phyloP scores from a whole-genome alignment of 2,888 invertebrate species.

The Nymphalis urticae region DNA sequence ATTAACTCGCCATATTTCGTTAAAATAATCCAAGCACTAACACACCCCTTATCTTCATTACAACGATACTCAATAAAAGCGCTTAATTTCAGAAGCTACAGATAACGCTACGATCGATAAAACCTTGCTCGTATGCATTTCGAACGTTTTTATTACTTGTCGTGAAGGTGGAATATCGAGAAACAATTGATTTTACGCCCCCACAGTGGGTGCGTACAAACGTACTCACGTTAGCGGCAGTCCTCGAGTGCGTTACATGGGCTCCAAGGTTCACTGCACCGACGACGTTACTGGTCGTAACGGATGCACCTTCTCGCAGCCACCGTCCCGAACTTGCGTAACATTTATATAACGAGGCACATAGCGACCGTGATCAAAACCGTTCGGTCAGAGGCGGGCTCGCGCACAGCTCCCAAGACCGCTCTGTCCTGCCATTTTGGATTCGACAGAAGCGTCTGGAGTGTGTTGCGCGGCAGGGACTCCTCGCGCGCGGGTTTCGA shows the following conservation, averaged over 20 bases:
- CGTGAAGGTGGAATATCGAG: constrained; percentile 25
- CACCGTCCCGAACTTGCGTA: constrained; percentile 74
- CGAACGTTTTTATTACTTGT: constrained; percentile 25
- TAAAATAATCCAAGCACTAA: constrained; percentile 12
- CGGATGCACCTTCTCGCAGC: constrained; percentile 61
- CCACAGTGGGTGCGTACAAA: constrained; percentile 33
- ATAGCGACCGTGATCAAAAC: constrained; percentile 57
- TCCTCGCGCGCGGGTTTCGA: constrained; percentile 28
- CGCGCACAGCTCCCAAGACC: constrained; percentile 56
- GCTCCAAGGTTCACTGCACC: constrained; percentile 59
- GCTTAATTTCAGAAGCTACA: constrained; percentile 51
- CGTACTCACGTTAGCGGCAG: constrained; percentile 62
- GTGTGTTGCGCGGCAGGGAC: constrained; percentile 40
- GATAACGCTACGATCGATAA: constrained; percentile 69
- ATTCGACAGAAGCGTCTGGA: constrained; percentile 48
- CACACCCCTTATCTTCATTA: constrained; percentile 29
- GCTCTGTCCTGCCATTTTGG: constrained; percentile 71
- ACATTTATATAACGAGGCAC: constrained; percentile 77
- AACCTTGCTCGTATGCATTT: constrained; percentile 42
- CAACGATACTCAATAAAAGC: constrained; percentile 36
- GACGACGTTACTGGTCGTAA: constrained; percentile 54
- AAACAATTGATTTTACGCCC: constrained; percentile 39
- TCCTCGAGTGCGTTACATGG: constrained; percentile 65
- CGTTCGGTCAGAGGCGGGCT: constrained; percentile 57
- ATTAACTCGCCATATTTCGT: constrained; percentile 22